Conservation (phyloP, 2,797 vertebrate species). For the Apodemus agrarius region DNA sequence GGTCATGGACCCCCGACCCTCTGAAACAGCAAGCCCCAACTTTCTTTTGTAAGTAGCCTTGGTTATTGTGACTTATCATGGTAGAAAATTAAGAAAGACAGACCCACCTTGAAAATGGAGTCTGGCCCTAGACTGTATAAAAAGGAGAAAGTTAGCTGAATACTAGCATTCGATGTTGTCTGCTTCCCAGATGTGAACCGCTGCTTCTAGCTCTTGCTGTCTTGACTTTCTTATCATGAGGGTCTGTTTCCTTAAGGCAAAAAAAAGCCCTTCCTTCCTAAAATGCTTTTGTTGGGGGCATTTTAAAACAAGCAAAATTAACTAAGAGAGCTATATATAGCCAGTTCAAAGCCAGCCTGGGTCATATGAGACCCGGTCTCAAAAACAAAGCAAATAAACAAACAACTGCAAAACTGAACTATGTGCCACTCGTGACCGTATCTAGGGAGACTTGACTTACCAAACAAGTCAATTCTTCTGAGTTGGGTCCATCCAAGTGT, state of each 20-base stretch:
- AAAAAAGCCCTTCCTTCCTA: too few relatives aligned
- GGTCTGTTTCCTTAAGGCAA: not conserved
- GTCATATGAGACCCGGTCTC: not conserved
- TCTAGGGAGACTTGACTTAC: not conserved
- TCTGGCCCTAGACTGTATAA: not conserved
- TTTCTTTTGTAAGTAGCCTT: not conserved
- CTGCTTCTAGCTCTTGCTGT: not conserved
- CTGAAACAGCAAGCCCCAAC: not conserved
- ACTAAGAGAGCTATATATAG: not conserved
- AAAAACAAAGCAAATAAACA: not conserved
- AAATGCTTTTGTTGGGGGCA: not conserved
- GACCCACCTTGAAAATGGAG: not conserved
- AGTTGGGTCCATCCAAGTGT: not conserved
- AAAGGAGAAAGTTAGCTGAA: not conserved
- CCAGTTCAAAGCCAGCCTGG: not conserved
- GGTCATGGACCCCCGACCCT: not conserved
- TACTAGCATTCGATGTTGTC: not conserved
- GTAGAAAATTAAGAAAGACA: not conserved
- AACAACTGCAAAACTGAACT: not conserved
- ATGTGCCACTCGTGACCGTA: not conserved
- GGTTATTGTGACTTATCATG: not conserved
- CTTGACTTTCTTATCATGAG: not conserved
- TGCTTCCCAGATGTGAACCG: not conserved
- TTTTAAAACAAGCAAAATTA: not conserved
- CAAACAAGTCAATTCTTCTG: not conserved